Conservation (phyloP, 2,888 invertebrate genomes). For the Hemithea aestivaria region DNA sequence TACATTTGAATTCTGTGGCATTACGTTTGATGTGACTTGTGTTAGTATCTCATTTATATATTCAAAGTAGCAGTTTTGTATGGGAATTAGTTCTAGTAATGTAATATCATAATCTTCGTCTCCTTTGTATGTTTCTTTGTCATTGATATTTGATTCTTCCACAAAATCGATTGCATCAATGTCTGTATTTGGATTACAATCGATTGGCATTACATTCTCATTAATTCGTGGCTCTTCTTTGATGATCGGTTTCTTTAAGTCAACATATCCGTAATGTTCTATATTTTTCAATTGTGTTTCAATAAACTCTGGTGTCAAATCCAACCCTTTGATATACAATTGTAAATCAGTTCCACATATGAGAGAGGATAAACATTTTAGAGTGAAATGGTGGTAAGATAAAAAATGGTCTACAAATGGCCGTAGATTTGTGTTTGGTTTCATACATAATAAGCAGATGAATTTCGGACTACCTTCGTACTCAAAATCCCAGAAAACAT, state of each 20-base stretch:
- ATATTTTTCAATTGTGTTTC: constrained; percentile 49
- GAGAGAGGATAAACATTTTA: constrained; percentile 62
- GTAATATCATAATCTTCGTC: constrained; percentile 71
- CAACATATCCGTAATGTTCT: constrained; percentile 20
- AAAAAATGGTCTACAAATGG: constrained; percentile 68
- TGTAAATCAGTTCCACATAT: constrained; percentile 55
- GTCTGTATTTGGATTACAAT: constrained; percentile 25
- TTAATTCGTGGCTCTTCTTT: constrained; percentile 7
- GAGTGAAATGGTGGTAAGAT: constrained; percentile 66
- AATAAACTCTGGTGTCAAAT: constrained; percentile 58
- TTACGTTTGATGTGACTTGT: constrained; percentile 44
- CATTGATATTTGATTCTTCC: constrained; percentile 1
- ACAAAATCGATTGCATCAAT: constrained; percentile 22
- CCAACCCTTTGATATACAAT: constrained; percentile 60
- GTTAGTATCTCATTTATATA: constrained; percentile 49
- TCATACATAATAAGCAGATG: constrained; percentile 59
- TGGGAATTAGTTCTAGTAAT: constrained; percentile 59
- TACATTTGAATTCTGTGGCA: constrained; percentile 51
- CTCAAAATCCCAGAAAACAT: constrained; percentile 57
- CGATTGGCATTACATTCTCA: constrained; percentile 4
- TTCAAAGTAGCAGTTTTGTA: constrained; percentile 64
- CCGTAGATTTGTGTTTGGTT: constrained; percentile 43
- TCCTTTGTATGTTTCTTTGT: constrained; percentile 49
- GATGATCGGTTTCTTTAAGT: constrained; percentile 28
- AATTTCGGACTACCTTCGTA: constrained; percentile 50